Evolutionary conservation across 1,140 invertebrate species (phyloP).

Genomic region (Aphaenogaster ashmeadi): DNA sequence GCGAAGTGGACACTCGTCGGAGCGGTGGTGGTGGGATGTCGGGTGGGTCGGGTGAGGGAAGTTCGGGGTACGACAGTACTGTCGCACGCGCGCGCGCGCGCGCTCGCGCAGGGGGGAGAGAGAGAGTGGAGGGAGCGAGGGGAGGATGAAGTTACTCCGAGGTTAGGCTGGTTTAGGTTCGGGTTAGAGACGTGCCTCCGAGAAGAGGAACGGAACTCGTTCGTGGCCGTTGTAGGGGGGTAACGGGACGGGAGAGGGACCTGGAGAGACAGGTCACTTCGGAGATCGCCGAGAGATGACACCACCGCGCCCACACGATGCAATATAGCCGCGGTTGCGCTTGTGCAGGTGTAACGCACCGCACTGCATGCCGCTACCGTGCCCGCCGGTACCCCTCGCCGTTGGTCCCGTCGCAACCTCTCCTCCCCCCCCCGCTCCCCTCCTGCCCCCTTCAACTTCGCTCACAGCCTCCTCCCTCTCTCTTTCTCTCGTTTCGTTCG

Average conservation of each 20-base stretch:
- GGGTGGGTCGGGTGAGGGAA: slow-evolving; percentile 58
- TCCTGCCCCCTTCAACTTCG: not conserved
- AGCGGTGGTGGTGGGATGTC: slow-evolving; percentile 60
- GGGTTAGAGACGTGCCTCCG: slow-evolving; percentile 76
- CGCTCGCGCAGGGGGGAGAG: slow-evolving; percentile 30
- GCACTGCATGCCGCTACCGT: slow-evolving; percentile 60
- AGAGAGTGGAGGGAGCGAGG: slow-evolving; percentile 37
- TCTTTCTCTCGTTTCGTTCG: slow-evolving; percentile 43
- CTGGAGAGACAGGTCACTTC: slow-evolving; percentile 77
- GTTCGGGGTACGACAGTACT: slow-evolving; percentile 65
- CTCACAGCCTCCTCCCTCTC: slow-evolving; percentile 37
- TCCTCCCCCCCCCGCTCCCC: not conserved
- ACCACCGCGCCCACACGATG: slow-evolving; percentile 81
- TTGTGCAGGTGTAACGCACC: slow-evolving; percentile 82
- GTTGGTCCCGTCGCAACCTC: slow-evolving; percentile 39
- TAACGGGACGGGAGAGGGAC: slow-evolving; percentile 19
- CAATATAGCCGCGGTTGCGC: slow-evolving; percentile 76
- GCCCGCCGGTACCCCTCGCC: slow-evolving; percentile 18
- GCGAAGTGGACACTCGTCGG: slow-evolving; percentile 82
- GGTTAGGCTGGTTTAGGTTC: slow-evolving; percentile 81
- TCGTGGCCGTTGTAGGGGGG: slow-evolving; percentile 65
- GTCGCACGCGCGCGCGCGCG: slow-evolving; percentile 54
- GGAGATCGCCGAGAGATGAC: slow-evolving; percentile 85
- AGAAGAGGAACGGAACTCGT: slow-evolving; percentile 79
- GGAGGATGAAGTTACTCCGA: slow-evolving; percentile 51